These are phyloP conservation scores for Osmoderma eremita DNA, from an alignment of 2,888 invertebrate genomes.

Conservation along the genomic window DNA sequence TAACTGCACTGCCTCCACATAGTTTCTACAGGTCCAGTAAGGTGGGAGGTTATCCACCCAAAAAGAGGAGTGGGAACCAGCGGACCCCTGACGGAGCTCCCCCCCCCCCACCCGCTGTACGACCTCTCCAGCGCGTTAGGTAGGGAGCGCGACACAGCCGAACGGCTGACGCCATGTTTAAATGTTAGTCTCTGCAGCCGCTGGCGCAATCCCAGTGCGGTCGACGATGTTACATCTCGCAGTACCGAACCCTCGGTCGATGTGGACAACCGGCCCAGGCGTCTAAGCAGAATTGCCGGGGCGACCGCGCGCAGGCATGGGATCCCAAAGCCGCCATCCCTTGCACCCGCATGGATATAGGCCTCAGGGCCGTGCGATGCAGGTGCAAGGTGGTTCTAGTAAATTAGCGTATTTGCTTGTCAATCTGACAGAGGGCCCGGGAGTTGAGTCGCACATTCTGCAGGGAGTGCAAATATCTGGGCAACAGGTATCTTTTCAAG, in stretches of 20 bases:
- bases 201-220: too few species aligned
- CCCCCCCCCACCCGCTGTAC: too few species aligned
- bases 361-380: conserved; percentile 47
- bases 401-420: conserved; percentile 52
- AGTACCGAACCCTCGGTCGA: not conserved
- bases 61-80: too few species aligned
- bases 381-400: conserved; percentile 54
- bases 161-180: too few species aligned
- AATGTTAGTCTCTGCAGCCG: too few species aligned
- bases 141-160: too few species aligned
- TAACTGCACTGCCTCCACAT: conserved; percentile 50
- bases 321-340: conserved; percentile 52
- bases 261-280: not conserved
- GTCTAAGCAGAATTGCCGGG: conserved; percentile 25
- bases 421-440: conserved; percentile 50
- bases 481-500: conserved; percentile 55
- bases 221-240: not conserved
- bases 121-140: too few species aligned
- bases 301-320: conserved; percentile 44
- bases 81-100: too few species aligned
- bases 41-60: conserved; percentile 47
- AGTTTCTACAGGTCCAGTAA: conserved; percentile 51
- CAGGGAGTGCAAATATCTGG: conserved; percentile 53
- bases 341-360: conserved; percentile 37
- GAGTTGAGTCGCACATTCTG: conserved; percentile 52